Base-by-base conservation (phyloP, 2,797 vertebrate genomes). In the Poecilia gillii region DNA sequence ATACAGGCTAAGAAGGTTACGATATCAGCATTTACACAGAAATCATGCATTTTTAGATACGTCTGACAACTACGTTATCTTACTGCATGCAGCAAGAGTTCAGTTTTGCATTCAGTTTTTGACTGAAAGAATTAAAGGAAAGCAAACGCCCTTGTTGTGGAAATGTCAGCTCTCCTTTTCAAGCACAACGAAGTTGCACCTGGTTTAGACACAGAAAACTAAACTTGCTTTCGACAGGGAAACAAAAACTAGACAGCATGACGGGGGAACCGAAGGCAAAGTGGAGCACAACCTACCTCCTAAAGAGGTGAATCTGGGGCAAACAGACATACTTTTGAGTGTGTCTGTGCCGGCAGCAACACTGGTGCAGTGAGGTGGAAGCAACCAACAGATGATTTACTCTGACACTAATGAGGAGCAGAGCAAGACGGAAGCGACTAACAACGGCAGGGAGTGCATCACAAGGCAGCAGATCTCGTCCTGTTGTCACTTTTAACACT, bases 401-500 rank as follows among this genome's bases (percentile, higher is more conserved):
- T 87, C 73, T 77, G 88, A 84, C 73, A 87, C 86, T 93, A 88
- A 93, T 88, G 92, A 92, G 88, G 78, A 87, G 82, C 79, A 84
- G 79, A 87, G 83, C 87, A 89, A 25, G 75, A 80, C 81, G n/a
- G 76, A 85, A 83, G 76, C 77, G 73, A 91, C 85, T 79, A 72
- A 87, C 82, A 77, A 79, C 39, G 64, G 83, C 55, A 73, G 85
- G 75, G 85, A 86, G 81, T 74, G 41, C 72, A 78, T 73, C 33
- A 76, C 51, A 84, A 83, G 75, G 66, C 81, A 78, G 20, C 85
- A 87, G 80, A 84, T 77, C 79, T 75, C 39, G 36, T 73, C 73
- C 57, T 73, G 74, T 55, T 76, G 62, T 81, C 77, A 49, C 46
- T 46, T 81, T 41, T 45, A 20, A 74, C 70, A 49, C 51, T 66